phyloP scores from a whole-genome alignment of 2,113 vertebrate genomes.

The Engraulis encrasicolus region DNA sequence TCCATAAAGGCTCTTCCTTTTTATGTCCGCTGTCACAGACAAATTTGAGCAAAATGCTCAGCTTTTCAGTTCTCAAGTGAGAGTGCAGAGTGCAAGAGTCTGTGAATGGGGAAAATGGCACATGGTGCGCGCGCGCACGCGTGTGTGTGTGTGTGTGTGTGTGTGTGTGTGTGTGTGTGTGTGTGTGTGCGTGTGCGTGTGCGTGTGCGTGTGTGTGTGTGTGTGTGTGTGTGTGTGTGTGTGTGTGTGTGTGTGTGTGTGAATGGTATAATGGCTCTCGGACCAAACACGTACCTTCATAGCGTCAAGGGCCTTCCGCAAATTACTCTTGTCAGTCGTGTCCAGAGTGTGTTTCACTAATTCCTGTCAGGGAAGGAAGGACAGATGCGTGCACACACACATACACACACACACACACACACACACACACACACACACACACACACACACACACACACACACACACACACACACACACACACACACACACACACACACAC shows the following conservation, averaged over 20 bases:
- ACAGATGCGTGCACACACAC: neutral
- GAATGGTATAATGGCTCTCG: neutral
- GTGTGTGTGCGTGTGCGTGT: no score
- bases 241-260: no score
- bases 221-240: no score
- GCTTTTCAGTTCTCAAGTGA: neutral
- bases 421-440: neutral
- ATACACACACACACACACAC: neutral
- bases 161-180: no score
- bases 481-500: neutral
- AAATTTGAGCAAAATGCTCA: neutral
- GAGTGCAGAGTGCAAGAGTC: neutral
- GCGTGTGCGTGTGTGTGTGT: no score
- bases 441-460: slow-evolving; percentile 8
- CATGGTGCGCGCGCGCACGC: no score
- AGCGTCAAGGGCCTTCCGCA: slow-evolving; percentile 90
- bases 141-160: no score
- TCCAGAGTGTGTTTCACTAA: slow-evolving; percentile 94
- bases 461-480: neutral
- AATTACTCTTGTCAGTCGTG: slow-evolving; percentile 82
- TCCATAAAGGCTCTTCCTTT: neutral
- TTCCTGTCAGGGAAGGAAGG: slow-evolving; percentile 75
- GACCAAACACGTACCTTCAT: slow-evolving; percentile 86
- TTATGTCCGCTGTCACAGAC: neutral
- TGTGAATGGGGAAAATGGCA: no score